These are phyloP conservation scores for Cyrtodaria siliqua DNA, from an alignment of 2,888 invertebrate genomes.

Conservation along the genomic window DNA sequence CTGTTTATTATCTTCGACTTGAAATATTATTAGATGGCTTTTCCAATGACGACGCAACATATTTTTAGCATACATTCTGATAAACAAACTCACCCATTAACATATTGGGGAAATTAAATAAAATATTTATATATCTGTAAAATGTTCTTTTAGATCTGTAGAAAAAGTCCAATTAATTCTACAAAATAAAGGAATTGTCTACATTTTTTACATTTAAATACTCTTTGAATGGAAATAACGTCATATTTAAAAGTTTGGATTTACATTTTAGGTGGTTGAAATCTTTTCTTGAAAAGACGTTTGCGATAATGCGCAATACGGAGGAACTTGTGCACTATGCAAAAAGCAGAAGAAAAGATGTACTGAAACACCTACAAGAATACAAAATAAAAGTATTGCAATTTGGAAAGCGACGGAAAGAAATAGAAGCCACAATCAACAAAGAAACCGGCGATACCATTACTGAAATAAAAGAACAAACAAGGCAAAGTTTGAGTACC, in stretches of 20 bases:
- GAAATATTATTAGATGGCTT: too few relatives aligned
- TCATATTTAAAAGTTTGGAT: background rate
- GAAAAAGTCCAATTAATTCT: too few relatives aligned
- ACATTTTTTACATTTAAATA: too few relatives aligned
- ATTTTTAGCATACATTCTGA: too few relatives aligned
- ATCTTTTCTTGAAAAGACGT: conserved; percentile 4
- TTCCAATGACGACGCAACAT: too few relatives aligned
- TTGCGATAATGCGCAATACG: conserved; percentile 1
- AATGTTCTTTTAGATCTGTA: too few relatives aligned
- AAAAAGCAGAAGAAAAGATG: background rate
- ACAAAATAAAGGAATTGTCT: too few relatives aligned
- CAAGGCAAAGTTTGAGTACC: background rate
- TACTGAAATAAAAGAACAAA: background rate
- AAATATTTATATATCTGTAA: too few relatives aligned
- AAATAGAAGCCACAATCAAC: background rate
- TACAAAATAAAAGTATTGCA: background rate
- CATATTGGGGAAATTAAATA: too few relatives aligned
- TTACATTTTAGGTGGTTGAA: conserved; percentile 10
- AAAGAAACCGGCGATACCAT: background rate
- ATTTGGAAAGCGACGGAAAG: background rate
- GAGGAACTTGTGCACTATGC: background rate
- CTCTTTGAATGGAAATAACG: background rate
- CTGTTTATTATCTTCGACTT: too few relatives aligned
- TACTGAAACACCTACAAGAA: background rate
- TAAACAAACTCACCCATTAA: too few relatives aligned